phyloP scores from a whole-genome alignment of 2,888 invertebrate genomes.

The Melitaea athalia region DNA sequence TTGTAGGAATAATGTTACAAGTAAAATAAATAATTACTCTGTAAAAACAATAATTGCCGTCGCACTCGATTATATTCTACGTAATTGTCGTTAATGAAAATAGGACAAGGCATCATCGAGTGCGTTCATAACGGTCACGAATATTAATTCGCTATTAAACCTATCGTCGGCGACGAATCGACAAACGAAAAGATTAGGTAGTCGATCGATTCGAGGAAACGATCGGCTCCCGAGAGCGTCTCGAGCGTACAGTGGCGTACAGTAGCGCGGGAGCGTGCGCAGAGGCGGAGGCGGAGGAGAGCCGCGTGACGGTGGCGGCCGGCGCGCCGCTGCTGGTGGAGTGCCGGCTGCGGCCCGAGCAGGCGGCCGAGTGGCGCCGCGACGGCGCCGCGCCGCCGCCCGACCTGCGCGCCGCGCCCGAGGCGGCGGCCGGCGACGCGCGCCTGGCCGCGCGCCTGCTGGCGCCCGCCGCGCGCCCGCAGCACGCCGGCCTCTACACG shows the following conservation, averaged over 20 bases:
- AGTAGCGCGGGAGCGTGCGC: slow-evolving; percentile 24
- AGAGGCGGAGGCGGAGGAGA: slow-evolving; percentile 44
- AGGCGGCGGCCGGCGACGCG: slow-evolving; percentile 42
- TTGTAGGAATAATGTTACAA: background rate
- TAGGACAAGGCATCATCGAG: slow-evolving; percentile 27
- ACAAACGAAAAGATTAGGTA: slow-evolving; percentile 4
- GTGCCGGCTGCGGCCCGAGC: slow-evolving; percentile 63
- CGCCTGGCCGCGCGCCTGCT: slow-evolving; percentile 54
- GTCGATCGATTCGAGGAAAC: background rate
- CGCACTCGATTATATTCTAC: slow-evolving; percentile 11
- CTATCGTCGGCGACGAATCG: slow-evolving; percentile 20
- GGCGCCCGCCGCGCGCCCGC: slow-evolving; percentile 52
- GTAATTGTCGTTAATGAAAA: slow-evolving; percentile 26
- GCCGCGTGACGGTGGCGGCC: slow-evolving; percentile 54
- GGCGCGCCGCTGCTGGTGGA: slow-evolving; percentile 67
- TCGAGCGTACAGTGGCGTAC: slow-evolving; percentile 6
- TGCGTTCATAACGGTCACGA: slow-evolving; percentile 19
- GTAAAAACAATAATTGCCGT: slow-evolving; percentile 7
- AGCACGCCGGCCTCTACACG: slow-evolving; percentile 64
- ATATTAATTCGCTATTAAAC: slow-evolving; percentile 24
- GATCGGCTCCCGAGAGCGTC: background rate
- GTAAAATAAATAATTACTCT: background rate
- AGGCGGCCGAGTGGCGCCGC: slow-evolving; percentile 46
- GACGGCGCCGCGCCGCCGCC: slow-evolving; percentile 56
- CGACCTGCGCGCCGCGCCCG: slow-evolving; percentile 49